A percentile compares a stretch with the other conserved stretches of the same genome.
Conservation (phyloP, 2,113 vertebrate species). For the Strix uralensis region DNA sequence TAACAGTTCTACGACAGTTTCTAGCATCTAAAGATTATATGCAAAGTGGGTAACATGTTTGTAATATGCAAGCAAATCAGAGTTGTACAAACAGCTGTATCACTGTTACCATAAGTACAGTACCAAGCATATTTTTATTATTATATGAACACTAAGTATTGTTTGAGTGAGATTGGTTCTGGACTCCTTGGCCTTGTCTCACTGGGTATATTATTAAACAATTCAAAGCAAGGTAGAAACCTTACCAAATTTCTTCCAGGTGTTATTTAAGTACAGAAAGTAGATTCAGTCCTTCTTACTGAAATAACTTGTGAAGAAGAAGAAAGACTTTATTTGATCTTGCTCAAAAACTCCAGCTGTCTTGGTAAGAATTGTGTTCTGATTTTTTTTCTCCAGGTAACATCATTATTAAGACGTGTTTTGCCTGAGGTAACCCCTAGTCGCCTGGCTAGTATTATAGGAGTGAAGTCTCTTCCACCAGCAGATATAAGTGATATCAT, state of each 20-base stretch:
- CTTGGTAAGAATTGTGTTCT: not conserved
- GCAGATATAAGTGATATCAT: slow-evolving; percentile 99
- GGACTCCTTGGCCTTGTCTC: not conserved
- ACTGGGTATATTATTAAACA: not conserved
- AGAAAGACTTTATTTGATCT: not conserved
- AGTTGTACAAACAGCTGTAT: not conserved
- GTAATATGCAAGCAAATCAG: not conserved
- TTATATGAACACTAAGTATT: not conserved
- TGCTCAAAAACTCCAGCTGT: not conserved
- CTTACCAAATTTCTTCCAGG: not conserved
- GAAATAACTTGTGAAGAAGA: not conserved
- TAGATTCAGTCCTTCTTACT: not conserved
- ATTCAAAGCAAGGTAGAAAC: not conserved
- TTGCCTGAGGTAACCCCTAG: slow-evolving; percentile 94
- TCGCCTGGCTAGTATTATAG: slow-evolving; percentile 95
- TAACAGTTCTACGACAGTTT: not conserved
- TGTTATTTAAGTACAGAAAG: not conserved
- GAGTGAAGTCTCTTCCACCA: slow-evolving; percentile 94
- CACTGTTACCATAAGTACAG: not conserved
- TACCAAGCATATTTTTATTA: not conserved
- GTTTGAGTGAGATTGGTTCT: not conserved
- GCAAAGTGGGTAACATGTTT: not conserved
- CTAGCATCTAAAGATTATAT: not conserved
- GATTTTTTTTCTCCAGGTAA: slow-evolving; percentile 79
- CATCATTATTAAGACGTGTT: slow-evolving; percentile 92